Percentiles rank a stretch among this genome's conserved stretches.
Conservation (phyloP, 2,888 invertebrate genomes). For the Margaritifera margaritifera region DNA sequence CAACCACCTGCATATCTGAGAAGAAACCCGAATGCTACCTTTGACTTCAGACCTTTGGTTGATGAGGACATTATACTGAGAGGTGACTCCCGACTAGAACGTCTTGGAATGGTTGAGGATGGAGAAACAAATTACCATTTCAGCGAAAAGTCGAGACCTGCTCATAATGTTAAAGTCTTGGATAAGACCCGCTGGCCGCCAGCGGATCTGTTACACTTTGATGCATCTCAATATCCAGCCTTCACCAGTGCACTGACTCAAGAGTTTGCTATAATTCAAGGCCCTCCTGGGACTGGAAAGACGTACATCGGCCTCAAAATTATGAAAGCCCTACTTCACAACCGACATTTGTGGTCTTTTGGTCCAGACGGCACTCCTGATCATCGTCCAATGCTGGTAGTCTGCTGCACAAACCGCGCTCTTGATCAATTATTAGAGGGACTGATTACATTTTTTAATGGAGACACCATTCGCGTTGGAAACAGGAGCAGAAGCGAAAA, state of each 20-base stretch:
- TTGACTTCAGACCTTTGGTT: constrained; percentile 49
- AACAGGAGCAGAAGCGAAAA: constrained; percentile 59
- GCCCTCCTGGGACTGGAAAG: constrained; percentile 92
- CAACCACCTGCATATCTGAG: constrained; percentile 47
- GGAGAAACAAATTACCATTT: constrained; percentile 11
- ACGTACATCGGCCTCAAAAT: constrained; percentile 86
- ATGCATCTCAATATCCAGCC: constrained; percentile 64
- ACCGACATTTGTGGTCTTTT: constrained; percentile 73
- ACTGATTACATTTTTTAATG: constrained; percentile 54
- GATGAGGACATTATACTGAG: constrained; percentile 36
- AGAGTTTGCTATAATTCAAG: constrained; percentile 69
- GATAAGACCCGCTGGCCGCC: constrained; percentile 30
- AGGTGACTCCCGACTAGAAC: constrained; percentile 22
- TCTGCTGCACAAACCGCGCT: constrained; percentile 72
- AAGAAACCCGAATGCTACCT: constrained; percentile 12
- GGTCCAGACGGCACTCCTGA: constrained; percentile 25
- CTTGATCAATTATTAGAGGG: constrained; percentile 72
- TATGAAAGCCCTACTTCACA: constrained; percentile 78
- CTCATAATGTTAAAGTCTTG: constrained; percentile 17
- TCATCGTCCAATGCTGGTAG: constrained; percentile 68
- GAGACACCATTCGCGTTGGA: constrained; percentile 64
- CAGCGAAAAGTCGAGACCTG: constrained; percentile 25
- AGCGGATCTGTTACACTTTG: constrained; percentile 55
- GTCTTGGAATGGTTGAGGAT: constrained; percentile 19
- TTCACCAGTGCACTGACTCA: constrained; percentile 62